Percentiles rank a stretch among this genome's conserved stretches.
These are phyloP conservation scores for Drosophila kuntzei DNA, from an alignment of 2,888 invertebrate genomes.

Conservation along the genomic window DNA sequence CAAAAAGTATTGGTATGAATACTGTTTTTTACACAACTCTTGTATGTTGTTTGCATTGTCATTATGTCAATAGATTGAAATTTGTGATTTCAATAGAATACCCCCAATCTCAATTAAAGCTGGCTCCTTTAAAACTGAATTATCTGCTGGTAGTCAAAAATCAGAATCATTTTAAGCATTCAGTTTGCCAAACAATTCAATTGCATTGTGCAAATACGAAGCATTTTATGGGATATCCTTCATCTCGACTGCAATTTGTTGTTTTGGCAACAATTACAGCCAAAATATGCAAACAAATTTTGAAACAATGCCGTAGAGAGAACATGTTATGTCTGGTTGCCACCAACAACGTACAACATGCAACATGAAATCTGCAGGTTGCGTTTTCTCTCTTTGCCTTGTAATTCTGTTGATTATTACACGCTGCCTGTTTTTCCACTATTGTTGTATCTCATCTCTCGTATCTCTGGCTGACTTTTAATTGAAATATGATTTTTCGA, in stretches of 20 bases:
- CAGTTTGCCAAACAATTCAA: conserved; percentile 44
- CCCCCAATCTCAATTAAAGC: conserved; percentile 6
- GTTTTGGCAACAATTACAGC: conserved; percentile 57
- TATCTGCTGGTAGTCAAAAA: conserved; percentile 23
- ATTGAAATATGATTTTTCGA: conserved; percentile 76
- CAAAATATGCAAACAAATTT: conserved; percentile 65
- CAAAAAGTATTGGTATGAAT: conserved; percentile 15
- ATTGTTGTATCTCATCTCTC: background rate
- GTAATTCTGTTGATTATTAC: conserved; percentile 61
- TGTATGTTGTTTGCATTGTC: conserved; percentile 48
- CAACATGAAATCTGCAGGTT: conserved; percentile 1
- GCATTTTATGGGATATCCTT: conserved; percentile 14
- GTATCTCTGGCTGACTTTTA: conserved; percentile 44
- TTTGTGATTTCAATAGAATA: conserved; percentile 25
- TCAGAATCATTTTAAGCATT: conserved; percentile 33
- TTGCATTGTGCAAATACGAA: conserved; percentile 37
- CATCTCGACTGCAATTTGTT: conserved; percentile 44
- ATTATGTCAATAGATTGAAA: conserved; percentile 55
- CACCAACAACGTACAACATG: conserved; percentile 24
- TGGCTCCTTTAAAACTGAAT: conserved; percentile 16
- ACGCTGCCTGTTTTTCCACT: conserved; percentile 25
- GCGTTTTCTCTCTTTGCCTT: conserved; percentile 15
- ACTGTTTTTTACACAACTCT: conserved; percentile 20
- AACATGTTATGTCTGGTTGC: conserved; percentile 16
- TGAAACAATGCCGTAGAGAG: conserved; percentile 40